Base-by-base conservation (phyloP, 2,797 vertebrate species). In the Steatocranus sp. region DNA sequence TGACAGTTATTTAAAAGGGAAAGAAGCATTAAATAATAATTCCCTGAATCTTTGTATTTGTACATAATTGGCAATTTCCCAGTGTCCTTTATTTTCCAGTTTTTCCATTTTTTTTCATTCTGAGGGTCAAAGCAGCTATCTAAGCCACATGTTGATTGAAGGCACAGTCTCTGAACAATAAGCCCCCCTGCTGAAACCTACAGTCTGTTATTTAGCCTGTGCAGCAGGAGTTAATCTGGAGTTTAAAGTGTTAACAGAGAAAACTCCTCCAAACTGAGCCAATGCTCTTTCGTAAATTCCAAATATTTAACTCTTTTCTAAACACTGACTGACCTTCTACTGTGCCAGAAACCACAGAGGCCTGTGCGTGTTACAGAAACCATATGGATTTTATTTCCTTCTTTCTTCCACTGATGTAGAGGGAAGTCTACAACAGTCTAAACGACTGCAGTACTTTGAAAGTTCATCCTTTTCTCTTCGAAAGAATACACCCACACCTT, bases 251-350 rank as follows among this genome's bases (percentile, higher is more conserved):
- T 87, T 88, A 81, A 83, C 23, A 30, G 8, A 3, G 6, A 56
- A 68, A 79, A 75, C 14, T 11, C 20, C 46, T 79, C 5, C 14
- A 27, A 3, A 36, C 7, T 50, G 27, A 87, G 53, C 15, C 66
- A 4, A 77, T 48, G 76, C 53, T 86, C 27, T 84, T 76, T 76
- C 12, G 17, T 43, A n/a, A 78, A 81, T 83, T 85, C 86, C 84
- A 93, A 94, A 94, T 92, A 92, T 92, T 91, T 90, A 23, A 78
- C 3, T 74, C 4, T 27, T 83, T 74, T 83, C 75, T 83, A 93
- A 93, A 93, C 91, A 92, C 5, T 46, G 17, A 36, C 7, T n/a
- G 32, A 70, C 75, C 27, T 20, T 32, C 15, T 14, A 5, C 79
- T 56, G 48, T 8, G 1, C 10, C 34, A 36, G 23, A 83, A 79